These are phyloP conservation scores for Agrilus mali DNA, from an alignment of 2,888 invertebrate genomes.

Conservation along the genomic window DNA sequence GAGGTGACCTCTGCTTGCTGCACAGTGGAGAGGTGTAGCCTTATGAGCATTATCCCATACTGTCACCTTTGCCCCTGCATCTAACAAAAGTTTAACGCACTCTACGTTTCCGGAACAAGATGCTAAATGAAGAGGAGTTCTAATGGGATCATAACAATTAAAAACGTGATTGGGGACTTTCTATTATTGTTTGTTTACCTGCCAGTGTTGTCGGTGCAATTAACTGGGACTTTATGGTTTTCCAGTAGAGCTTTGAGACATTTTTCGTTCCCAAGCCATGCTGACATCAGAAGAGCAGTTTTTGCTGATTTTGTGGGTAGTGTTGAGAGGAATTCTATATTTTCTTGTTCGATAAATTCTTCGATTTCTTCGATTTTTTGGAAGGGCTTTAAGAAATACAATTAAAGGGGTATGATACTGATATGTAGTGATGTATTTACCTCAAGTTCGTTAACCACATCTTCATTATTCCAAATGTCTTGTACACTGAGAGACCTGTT, in stretches of 20 bases:
- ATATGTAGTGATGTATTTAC: constrained; percentile 17
- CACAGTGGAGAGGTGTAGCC: constrained; percentile 66
- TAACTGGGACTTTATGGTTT: constrained; percentile 44
- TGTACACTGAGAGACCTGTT: constrained; percentile 19
- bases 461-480: constrained; percentile 29
- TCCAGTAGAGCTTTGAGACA: constrained; percentile 41
- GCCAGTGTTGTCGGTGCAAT: constrained; percentile 52
- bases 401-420: neutral
- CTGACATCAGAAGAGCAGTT: constrained; percentile 46
- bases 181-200: constrained; percentile 37
- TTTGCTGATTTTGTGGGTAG: constrained; percentile 9
- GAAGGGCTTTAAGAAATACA: constrained; percentile 29
- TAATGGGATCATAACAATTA: constrained; percentile 15
- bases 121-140: constrained; percentile 65
- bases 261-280: constrained; percentile 47
- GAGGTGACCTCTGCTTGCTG: constrained; percentile 54
- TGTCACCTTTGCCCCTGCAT: constrained; percentile 50
- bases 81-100: constrained; percentile 57
- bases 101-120: constrained; percentile 62
- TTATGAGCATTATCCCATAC: constrained; percentile 58
- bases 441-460: constrained; percentile 23
- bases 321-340: constrained; percentile 32
- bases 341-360: constrained; percentile 32
- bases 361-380: constrained; percentile 36
- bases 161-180: neutral